phyloP scores from a whole-genome alignment of 2,888 invertebrate genomes.

The Drosophila villosipedis region DNA sequence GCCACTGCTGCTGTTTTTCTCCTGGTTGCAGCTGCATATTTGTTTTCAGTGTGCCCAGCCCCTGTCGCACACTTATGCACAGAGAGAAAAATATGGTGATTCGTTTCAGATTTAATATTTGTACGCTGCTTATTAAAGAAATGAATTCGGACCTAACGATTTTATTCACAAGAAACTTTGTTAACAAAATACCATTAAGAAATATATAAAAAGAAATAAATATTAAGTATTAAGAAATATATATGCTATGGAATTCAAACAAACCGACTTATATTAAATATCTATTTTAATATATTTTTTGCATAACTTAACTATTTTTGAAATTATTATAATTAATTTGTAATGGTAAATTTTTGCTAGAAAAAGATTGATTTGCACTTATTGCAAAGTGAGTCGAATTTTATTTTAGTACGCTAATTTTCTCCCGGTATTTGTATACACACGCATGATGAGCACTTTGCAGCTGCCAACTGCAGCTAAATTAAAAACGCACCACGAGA shows the following conservation, averaged over 20 bases:
- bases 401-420: not conserved
- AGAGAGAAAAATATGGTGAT: not conserved
- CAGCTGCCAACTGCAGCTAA: constrained; percentile 74
- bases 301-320: not conserved
- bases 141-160: not conserved
- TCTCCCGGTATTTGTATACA: constrained; percentile 7
- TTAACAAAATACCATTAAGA: not conserved
- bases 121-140: not conserved
- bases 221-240: not conserved
- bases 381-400: not conserved
- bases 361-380: not conserved
- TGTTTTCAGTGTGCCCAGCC: constrained; percentile 30
- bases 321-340: not conserved
- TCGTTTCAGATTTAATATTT: not conserved
- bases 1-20: constrained; percentile 21
- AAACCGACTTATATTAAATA: not conserved
- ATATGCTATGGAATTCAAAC: not conserved
- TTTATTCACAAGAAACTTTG: not conserved
- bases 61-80: constrained; percentile 20
- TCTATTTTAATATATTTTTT: not conserved
- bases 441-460: constrained; percentile 43
- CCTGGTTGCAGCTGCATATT: constrained; percentile 46
- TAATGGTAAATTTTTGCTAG: not conserved
- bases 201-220: not conserved
- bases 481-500: constrained; percentile 66